Evolutionary conservation across 2,797 vertebrate genomes (phyloP).

Genomic region (Coreius guichenoti): DNA sequence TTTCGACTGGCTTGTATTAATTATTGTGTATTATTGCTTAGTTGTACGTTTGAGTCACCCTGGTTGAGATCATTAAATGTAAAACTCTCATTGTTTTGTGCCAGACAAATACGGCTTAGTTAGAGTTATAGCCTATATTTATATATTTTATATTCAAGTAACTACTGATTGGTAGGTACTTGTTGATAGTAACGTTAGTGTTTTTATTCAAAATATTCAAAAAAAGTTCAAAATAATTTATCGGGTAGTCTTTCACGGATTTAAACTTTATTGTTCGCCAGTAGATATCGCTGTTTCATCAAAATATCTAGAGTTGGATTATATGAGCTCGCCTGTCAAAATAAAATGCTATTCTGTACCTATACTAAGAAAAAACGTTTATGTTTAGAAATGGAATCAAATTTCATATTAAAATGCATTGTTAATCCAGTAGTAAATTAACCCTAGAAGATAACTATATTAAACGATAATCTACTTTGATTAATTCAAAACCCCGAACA

Average conservation of each 20-base stretch:
- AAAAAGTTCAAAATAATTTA: background rate
- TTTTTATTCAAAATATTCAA: no score
- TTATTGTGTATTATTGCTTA: background rate
- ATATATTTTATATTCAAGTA: background rate
- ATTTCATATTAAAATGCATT: background rate
- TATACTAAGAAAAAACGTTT: background rate
- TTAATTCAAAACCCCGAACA: background rate
- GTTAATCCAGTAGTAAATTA: background rate
- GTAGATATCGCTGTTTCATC: conserved; percentile 16
- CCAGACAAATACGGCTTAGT: background rate
- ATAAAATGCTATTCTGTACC: background rate
- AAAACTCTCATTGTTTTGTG: background rate
- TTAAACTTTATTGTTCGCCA: background rate
- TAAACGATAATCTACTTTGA: background rate
- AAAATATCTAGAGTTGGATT: background rate
- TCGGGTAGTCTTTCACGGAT: background rate
- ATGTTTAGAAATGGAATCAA: background rate
- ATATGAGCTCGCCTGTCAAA: background rate
- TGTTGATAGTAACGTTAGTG: background rate
- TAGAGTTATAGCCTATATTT: background rate
- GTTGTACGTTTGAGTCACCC: background rate
- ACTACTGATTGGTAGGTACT: background rate
- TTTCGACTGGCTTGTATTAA: background rate
- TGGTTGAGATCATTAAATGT: background rate
- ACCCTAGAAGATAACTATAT: background rate